These are phyloP conservation scores for Lerista edwardsae DNA, from an alignment of 2,797 vertebrate genomes.

Conservation along the genomic window DNA sequence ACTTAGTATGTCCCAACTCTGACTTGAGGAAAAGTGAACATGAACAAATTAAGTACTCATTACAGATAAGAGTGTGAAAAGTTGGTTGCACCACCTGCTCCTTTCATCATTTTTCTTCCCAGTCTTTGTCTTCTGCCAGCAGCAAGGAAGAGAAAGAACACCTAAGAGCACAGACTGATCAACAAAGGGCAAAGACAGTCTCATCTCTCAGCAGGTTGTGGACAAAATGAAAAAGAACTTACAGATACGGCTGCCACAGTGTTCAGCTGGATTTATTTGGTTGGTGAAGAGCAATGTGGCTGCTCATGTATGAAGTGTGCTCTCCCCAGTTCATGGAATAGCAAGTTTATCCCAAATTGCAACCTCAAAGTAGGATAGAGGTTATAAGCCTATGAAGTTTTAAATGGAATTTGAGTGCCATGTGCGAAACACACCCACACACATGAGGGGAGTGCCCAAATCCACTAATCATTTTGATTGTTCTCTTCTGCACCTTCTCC, in stretches of 20 bases:
- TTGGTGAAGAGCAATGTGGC: neutral
- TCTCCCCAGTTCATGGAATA: neutral
- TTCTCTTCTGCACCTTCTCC: too few species aligned
- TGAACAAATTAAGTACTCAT: neutral
- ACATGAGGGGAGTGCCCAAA: too few species aligned
- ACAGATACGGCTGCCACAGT: neutral
- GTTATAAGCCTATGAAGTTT: neutral
- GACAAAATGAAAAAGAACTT: neutral
- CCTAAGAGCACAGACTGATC: neutral
- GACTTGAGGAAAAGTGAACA: neutral
- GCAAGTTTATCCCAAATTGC: neutral
- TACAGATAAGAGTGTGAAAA: neutral
- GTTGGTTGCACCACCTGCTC: neutral
- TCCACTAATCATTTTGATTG: too few species aligned
- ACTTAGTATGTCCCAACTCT: neutral
- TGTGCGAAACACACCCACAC: neutral
- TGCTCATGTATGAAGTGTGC: neutral
- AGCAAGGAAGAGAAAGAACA: neutral
- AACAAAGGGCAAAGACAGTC: neutral
- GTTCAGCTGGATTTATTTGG: neutral
- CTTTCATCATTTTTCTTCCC: neutral
- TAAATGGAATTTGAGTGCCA: neutral
- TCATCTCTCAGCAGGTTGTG: neutral
- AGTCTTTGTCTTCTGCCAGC: neutral
- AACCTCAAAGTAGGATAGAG: neutral